A percentile compares a stretch with the other conserved stretches of the same genome.
Conservation (phyloP, 2,888 invertebrate genomes). For the Calameuta filiformis region DNA sequence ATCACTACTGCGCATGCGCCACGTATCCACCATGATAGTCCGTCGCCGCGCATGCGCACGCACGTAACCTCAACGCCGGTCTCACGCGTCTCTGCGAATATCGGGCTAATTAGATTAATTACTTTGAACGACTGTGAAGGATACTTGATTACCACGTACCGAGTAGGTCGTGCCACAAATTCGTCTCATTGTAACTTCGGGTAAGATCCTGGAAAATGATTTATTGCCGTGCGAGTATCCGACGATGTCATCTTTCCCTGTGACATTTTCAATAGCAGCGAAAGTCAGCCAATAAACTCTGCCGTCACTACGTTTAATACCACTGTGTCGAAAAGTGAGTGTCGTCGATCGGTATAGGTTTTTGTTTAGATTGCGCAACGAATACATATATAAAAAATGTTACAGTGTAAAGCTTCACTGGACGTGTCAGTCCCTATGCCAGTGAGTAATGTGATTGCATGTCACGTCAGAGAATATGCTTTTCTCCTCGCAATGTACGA, state of each 20-base stretch:
- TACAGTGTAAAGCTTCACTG: background rate
- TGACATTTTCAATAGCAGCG: background rate
- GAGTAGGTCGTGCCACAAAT: background rate
- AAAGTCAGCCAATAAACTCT: background rate
- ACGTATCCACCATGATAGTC: background rate
- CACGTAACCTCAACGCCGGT: constrained; percentile 25
- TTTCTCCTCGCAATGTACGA: background rate
- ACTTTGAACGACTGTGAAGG: background rate
- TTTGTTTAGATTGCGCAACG: background rate
- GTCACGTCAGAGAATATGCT: background rate
- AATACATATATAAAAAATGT: background rate
- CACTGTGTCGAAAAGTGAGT: too few species aligned
- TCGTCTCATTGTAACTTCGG: background rate
- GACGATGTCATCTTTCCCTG: background rate
- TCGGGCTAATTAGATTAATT: constrained; percentile 37
- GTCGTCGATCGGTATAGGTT: background rate
- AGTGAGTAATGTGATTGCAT: background rate
- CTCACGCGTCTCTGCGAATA: constrained; percentile 37
- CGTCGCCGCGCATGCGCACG: constrained; percentile 17
- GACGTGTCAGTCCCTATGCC: background rate
- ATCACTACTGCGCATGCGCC: constrained; percentile 36
- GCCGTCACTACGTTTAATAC: background rate
- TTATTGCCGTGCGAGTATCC: background rate
- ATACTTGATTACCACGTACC: background rate
- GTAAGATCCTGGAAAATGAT: background rate